Base-by-base conservation (phyloP, 2,888 invertebrate species). In the Orthonychiurus folsomi region DNA sequence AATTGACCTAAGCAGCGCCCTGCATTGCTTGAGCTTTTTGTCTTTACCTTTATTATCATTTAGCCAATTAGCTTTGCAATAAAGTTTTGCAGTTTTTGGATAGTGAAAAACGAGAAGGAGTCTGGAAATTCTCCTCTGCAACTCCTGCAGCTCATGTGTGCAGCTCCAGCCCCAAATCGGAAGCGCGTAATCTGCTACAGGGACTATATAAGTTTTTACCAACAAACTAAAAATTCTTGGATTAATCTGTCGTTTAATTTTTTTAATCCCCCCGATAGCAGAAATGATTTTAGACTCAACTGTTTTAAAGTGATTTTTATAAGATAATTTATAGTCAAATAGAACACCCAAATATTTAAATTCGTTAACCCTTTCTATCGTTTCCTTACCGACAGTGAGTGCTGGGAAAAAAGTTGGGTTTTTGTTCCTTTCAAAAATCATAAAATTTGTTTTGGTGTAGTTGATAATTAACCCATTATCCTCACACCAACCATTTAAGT, bases 321-420 rank as follows among this genome's bases (percentile, higher is more conserved):
- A 64, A 54, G 26, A 26, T 1, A 64, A 18, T 1, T 24, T 55
- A 24, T 25, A 48, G 15, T 64, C 59, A 53, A 64, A 20, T 18
- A 15, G 15, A 9, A 64, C 59, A 0, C 64, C 64, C 18, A 64
- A 27, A 26, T 64, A 64, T 28, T 64, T 64, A 52, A 64, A 64
- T 5, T 0, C 1, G 3, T 18, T 12, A 12, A 64, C 64, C 12
- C 3, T 23, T 37, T 61, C 56, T 3, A 62, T 24, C 18, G 21
- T 3, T 20, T 53, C 5, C 12, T 25, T 20, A 61, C 59, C 24
- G 12, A 37, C 15, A 5, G 5, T 5, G 5, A 37, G 15, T 15
- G 5, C 9, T 37, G 5, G 9, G 15, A 9, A 48, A 3, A 9
- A 25, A 15, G 37, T 5, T 9, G 37, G 37, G 56, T 56, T 48